Conservation (phyloP, 2,113 vertebrate species). For the Rhabdornis inornatus region DNA sequence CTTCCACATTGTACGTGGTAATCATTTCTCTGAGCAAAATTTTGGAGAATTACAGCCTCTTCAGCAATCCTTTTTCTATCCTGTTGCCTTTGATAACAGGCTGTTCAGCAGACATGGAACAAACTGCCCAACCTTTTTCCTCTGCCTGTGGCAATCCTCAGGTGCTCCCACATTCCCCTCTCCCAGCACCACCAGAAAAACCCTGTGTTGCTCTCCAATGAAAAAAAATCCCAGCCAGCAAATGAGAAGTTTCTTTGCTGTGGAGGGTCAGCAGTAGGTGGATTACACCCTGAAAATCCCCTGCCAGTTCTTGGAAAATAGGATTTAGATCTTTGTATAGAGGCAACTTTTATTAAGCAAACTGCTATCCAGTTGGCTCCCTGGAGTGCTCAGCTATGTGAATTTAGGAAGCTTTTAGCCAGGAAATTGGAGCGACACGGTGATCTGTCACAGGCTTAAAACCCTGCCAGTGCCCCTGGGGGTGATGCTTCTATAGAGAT, state of each 20-base stretch:
- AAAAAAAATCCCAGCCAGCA: not conserved
- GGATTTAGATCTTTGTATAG: conserved; percentile 61
- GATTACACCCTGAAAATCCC: conserved; percentile 63
- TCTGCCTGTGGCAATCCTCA: not conserved
- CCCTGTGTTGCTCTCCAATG: not conserved
- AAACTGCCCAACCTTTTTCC: not conserved
- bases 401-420: conserved; percentile 45
- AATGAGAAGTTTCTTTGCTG: not conserved
- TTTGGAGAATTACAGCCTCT: not conserved
- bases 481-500: not conserved
- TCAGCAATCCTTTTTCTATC: not conserved
- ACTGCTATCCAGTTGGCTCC: conserved; percentile 24
- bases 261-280: not conserved
- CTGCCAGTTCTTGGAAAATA: conserved; percentile 51
- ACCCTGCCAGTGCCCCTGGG: not conserved
- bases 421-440: conserved; percentile 37
- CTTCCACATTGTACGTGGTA: not conserved
- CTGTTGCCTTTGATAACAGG: not conserved
- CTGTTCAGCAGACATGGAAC: not conserved
- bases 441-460: conserved; percentile 44
- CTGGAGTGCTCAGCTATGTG: conserved; percentile 13
- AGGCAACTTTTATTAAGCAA: conserved; percentile 61
- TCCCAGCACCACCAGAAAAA: not conserved
- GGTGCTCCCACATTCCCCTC: not conserved
- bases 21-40: not conserved